These are phyloP conservation scores for Nysson spinosus DNA, from an alignment of 2,888 invertebrate species.

Conservation along the genomic window DNA sequence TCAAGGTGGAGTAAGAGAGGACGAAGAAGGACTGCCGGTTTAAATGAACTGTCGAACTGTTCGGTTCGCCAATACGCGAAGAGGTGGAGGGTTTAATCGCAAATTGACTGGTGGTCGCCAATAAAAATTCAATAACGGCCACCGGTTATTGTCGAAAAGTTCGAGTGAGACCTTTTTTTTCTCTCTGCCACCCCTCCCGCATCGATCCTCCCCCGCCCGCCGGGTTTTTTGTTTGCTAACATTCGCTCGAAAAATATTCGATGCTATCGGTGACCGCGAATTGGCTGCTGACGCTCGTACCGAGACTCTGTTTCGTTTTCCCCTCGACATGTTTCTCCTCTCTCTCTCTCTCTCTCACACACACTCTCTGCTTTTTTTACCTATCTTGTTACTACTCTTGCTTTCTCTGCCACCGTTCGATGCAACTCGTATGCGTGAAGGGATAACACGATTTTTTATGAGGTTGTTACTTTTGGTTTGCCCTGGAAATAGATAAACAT, in stretches of 20 bases:
- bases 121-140: slow-evolving; percentile 73
- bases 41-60: slow-evolving; percentile 64
- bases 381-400: not conserved
- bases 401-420: not conserved
- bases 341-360: not conserved
- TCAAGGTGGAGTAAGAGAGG: slow-evolving; percentile 1
- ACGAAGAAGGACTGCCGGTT: slow-evolving; percentile 28
- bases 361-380: not conserved
- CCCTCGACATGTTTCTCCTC: slow-evolving; percentile 10
- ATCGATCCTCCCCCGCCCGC: not conserved
- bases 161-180: slow-evolving; percentile 52
- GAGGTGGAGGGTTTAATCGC: slow-evolving; percentile 56
- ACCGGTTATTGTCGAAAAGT: slow-evolving; percentile 67
- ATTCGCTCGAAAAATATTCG: slow-evolving; percentile 68
- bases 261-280: slow-evolving; percentile 64
- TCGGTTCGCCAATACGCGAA: slow-evolving; percentile 48
- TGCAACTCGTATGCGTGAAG: slow-evolving; percentile 16
- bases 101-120: slow-evolving; percentile 69
- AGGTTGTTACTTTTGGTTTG: no score
- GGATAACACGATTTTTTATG: slow-evolving; percentile 22
- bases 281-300: slow-evolving; percentile 61
- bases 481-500: no score
- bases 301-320: slow-evolving; percentile 45
- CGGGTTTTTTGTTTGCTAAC: slow-evolving; percentile 44
- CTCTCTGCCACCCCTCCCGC: not conserved